Evolutionary conservation across 2,113 vertebrate genomes (phyloP).

Genomic region (Glaucomys volans): DNA sequence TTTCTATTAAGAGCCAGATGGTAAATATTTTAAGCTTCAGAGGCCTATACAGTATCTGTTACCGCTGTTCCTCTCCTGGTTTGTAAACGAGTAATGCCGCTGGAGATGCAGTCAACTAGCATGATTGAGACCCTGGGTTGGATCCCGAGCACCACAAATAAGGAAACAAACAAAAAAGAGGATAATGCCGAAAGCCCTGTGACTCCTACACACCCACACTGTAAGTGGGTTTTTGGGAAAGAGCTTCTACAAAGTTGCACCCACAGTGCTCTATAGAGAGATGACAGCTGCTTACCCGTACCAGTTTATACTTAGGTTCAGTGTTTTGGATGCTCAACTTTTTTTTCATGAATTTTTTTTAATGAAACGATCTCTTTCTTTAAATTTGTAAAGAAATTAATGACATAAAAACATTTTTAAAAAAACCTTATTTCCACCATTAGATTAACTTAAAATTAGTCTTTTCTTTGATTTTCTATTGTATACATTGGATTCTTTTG

Average conservation of each 20-base stretch:
- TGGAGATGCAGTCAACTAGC: not conserved
- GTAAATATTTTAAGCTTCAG: not conserved
- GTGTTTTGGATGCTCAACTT: not conserved
- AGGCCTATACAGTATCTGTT: not conserved
- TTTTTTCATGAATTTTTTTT: not conserved
- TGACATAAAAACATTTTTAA: not conserved
- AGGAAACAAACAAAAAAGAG: not conserved
- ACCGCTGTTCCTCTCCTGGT: no score
- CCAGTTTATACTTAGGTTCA: not conserved
- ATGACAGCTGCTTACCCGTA: not conserved
- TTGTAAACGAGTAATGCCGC: not conserved
- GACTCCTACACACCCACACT: not conserved
- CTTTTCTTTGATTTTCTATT: conserved; percentile 13
- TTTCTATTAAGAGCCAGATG: not conserved
- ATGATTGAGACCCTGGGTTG: not conserved
- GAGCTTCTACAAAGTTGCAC: not conserved
- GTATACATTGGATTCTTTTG: not conserved
- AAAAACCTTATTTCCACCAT: not conserved
- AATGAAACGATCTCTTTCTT: not conserved
- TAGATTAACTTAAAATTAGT: not conserved
- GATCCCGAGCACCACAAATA: no score
- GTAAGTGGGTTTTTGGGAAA: not conserved
- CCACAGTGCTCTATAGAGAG: not conserved
- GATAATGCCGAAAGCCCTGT: not conserved
- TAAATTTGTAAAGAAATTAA: not conserved